Evolutionary conservation across 2,888 invertebrate genomes (phyloP).

Genomic region (Troides aeacus): DNA sequence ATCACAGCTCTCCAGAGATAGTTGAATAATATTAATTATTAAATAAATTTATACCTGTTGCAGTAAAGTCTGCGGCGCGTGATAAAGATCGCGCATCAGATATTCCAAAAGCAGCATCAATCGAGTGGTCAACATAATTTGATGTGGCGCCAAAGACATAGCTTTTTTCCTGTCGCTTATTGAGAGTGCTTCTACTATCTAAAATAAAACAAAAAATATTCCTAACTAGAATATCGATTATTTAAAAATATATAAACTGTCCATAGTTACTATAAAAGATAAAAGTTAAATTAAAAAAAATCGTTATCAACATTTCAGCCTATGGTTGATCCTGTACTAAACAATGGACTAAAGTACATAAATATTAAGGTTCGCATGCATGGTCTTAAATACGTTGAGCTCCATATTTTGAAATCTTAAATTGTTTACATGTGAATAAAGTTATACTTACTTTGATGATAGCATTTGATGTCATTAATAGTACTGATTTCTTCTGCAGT

Average conservation of each 20-base stretch:
- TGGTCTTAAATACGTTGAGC: no score
- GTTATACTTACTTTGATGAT: slow-evolving; percentile 66
- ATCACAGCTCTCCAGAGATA: no score
- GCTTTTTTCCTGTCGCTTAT: slow-evolving; percentile 67
- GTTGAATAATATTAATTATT: not conserved
- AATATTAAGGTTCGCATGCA: no score
- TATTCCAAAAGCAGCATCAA: slow-evolving; percentile 94
- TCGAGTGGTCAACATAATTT: slow-evolving; percentile 90
- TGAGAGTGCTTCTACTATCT: slow-evolving; percentile 71
- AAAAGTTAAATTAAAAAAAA: no score
- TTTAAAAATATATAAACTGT: not conserved
- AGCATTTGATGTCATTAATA: slow-evolving; percentile 89
- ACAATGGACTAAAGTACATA: no score
- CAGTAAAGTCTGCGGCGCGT: slow-evolving; percentile 91
- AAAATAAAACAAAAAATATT: slow-evolving; percentile 24
- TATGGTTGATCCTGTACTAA: no score
- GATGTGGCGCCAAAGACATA: slow-evolving; percentile 72
- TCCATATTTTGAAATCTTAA: no score
- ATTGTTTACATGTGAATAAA: no score
- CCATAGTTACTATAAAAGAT: no score
- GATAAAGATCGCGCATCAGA: slow-evolving; percentile 96
- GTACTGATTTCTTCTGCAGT: slow-evolving; percentile 97
- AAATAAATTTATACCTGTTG: slow-evolving; percentile 84
- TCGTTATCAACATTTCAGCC: no score
- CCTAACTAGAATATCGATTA: not conserved